These are phyloP conservation scores for Amaurobius ferox DNA, from an alignment of 2,888 invertebrate genomes.

Conservation along the genomic window DNA sequence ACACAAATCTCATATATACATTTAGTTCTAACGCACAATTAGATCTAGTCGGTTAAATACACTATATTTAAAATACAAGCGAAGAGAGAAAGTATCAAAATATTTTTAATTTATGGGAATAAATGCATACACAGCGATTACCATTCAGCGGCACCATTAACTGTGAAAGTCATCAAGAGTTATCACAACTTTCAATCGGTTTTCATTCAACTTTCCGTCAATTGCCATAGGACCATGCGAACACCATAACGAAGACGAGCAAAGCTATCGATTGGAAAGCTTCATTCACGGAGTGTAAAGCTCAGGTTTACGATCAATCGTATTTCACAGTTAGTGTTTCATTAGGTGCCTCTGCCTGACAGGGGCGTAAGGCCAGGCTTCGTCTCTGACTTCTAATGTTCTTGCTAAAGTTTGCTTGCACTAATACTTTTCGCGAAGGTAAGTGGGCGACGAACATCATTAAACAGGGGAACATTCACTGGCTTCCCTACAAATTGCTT, in stretches of 20 bases:
- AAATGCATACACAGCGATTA: too few species aligned
- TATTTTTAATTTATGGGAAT: too few species aligned
- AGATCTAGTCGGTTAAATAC: too few species aligned
- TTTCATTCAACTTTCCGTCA: background rate
- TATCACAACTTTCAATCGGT: background rate
- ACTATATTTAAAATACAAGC: too few species aligned
- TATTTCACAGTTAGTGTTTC: slow-evolving; percentile 5
- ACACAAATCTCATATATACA: too few species aligned
- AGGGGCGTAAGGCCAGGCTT: background rate
- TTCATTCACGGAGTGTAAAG: background rate
- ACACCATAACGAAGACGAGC: background rate
- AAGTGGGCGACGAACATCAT: too few species aligned
- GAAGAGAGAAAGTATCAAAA: too few species aligned
- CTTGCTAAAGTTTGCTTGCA: background rate
- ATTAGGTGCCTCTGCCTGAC: background rate
- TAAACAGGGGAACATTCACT: too few species aligned
- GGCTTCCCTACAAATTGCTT: too few species aligned
- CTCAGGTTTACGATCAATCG: background rate
- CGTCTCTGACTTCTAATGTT: background rate
- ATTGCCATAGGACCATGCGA: background rate
- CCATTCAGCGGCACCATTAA: too few species aligned
- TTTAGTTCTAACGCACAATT: too few species aligned
- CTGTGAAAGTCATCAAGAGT: background rate
- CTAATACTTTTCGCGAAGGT: background rate
- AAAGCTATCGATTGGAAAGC: background rate